A percentile compares a stretch with the other conserved stretches of the same genome.
phyloP scores from a whole-genome alignment of 1,140 invertebrate species.

The Octopus sinensis region DNA sequence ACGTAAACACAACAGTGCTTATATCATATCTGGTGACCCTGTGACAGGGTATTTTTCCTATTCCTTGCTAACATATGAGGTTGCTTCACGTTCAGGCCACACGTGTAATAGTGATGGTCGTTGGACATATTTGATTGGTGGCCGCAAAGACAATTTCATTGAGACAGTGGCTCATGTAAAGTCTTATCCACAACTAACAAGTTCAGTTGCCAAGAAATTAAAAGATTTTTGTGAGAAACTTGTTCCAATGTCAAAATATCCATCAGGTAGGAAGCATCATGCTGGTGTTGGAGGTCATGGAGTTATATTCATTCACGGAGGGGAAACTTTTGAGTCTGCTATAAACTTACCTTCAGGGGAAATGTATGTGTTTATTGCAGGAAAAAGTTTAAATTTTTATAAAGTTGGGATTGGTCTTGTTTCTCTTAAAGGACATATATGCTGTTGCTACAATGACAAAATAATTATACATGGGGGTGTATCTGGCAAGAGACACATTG shows the following conservation, averaged over 20 bases:
- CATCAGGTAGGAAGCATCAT: constrained; percentile 49
- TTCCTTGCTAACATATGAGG: constrained; percentile 33
- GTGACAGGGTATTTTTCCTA: constrained; percentile 38
- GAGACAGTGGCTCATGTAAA: constrained; percentile 36
- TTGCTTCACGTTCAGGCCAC: constrained; percentile 55
- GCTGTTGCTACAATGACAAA: constrained; percentile 32
- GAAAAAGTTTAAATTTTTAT: constrained; percentile 34
- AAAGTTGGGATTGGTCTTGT: constrained; percentile 38
- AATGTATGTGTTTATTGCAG: constrained; percentile 42
- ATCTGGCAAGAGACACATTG: constrained; percentile 28
- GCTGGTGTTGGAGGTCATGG: constrained; percentile 32
- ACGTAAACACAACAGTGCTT: constrained; percentile 48
- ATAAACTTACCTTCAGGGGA: constrained; percentile 48
- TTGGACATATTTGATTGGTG: constrained; percentile 47
- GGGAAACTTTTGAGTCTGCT: constrained; percentile 54
- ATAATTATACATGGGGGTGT: constrained; percentile 52
- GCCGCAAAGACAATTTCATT: constrained; percentile 46
- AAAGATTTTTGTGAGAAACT: constrained; percentile 18
- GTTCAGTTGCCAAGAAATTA: constrained; percentile 20
- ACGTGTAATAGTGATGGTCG: constrained; percentile 36
- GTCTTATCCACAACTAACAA: constrained; percentile 1
- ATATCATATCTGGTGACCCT: constrained; percentile 37
- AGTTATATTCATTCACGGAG: constrained; percentile 49
- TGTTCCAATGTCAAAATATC: constrained; percentile 38
- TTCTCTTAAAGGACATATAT: constrained; percentile 46